Base-by-base conservation (phyloP, 2,113 vertebrate genomes). In the Synodontis membranacea region DNA sequence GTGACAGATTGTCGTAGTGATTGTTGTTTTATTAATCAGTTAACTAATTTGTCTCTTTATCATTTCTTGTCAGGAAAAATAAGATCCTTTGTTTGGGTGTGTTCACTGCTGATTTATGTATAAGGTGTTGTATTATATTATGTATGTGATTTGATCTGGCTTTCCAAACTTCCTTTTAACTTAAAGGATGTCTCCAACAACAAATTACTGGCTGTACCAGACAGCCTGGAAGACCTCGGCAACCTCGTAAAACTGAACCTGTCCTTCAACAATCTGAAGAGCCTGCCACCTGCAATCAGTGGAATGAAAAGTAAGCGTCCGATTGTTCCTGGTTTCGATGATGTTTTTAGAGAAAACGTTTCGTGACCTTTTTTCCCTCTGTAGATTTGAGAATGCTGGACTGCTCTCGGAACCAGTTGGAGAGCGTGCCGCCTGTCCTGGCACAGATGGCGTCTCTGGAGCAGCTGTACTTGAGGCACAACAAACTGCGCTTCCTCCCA, bases 101-200 rank as follows among this genome's bases (percentile, higher is more conserved):
- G 5, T 7, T 86, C 1, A 86, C 50, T 48, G 34, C 86, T 28
- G 80, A 12, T 62, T 64, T 74, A 39, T 54, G 39, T 21, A 64
- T 31, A 48, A 76, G 0, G 58, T 54, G 14, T 21, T 56, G 28
- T 37, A 34, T 19, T 25, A 37, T 72, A 46, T 5, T 62, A 15
- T 68, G 0, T 34, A 0, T 83, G 80, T 83, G 3, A 0, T 87
- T 86, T 17, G 68, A 46, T 37, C 37, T 90, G 70, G 50, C 28
- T 86, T 79, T 84, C 17, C 28, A 52, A 80, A 80, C 42, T 9
- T 87, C 82, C 48, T 80, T 86, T 83, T 85, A 39, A 17, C 85
- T 91, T 76, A 89, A 95, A 97, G 98, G 97, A 99, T 88, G 84
- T 97, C 85, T 99, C 97, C 88, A 95, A 94, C 91, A 99, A 99